Evolutionary conservation across 2,888 invertebrate species (phyloP), one percentile per base, ranked within the genome.

Genomic region (Plebejus melissa): DNA sequence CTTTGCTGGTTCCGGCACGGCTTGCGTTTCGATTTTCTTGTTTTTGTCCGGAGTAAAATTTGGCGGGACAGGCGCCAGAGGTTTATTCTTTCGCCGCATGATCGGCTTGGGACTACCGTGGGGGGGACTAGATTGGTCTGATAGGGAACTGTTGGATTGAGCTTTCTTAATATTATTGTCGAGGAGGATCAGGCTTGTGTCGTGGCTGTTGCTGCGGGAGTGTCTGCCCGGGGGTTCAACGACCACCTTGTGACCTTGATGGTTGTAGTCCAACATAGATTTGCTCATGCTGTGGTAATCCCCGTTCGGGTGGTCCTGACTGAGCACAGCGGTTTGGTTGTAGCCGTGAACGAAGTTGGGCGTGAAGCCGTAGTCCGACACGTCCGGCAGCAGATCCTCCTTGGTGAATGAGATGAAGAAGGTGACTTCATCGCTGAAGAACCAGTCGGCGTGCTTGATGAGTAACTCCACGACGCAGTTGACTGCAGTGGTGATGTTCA

Each of bases 391-490:
- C 60, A 94, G 86, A 79, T 94, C 94, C 78, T 95, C 94, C 80
- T 93, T 94, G 79, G 94, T 92, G 81, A 95, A 94, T 1, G 95
- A 95, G 54, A 95, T 90, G 86, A 96, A 97, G 83, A 96, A 96
- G 81, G 96, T 96, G 69, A 97, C 90, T 77, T 97, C 97, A 75
- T 96, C 97, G 72, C 96, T 95, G 86, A 97, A 98, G 85, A 98
- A 96, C 95, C 96, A 96, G 83, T 98, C 97, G 69, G 96, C 96
- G 83, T 96, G 95, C 76, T 95, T 96, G 80, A 98, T 96, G 80
- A 98, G 94, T 80, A 96, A 93, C 83, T 98, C 98, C n/a, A 98
- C 96, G 80, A 98, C 96, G 84, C 96, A 96, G 90, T 97, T 97
- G 84, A 97, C 95, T 71, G 96, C 95, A 78, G 97, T 96, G 57